These are phyloP conservation scores for Dipodomys stephensi DNA, from an alignment of 2,113 vertebrate genomes.

Conservation along the genomic window DNA sequence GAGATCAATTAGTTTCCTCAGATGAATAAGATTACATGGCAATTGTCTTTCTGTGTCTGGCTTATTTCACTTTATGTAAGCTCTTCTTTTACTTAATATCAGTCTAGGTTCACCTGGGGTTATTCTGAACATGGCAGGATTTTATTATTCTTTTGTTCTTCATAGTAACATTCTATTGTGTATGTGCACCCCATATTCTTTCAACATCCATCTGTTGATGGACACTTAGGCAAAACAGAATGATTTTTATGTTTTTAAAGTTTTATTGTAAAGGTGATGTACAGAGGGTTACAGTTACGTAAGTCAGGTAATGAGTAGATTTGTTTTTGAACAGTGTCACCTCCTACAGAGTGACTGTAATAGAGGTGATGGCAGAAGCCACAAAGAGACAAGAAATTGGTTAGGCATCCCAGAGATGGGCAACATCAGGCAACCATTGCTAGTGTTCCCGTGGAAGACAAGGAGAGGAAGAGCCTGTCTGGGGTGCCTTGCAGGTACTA, in stretches of 20 bases:
- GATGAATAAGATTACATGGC: not conserved
- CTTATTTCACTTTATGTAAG: not conserved
- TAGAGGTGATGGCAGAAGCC: not conserved
- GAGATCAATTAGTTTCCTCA: not conserved
- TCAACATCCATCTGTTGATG: not conserved
- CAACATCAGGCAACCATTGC: no score
- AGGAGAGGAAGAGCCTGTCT: not conserved
- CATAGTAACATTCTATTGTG: not conserved
- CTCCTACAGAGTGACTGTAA: not conserved
- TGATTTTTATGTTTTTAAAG: not conserved
- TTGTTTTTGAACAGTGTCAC: no score
- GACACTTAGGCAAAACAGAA: not conserved
- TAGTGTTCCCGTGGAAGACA: not conserved
- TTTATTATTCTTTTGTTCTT: not conserved
- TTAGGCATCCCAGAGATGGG: not conserved
- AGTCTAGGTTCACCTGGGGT: not conserved
- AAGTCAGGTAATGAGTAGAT: no score
- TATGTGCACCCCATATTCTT: no score
- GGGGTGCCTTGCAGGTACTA: not conserved
- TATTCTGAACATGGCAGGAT: not conserved
- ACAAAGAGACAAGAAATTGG: not conserved
- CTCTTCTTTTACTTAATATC: not conserved
- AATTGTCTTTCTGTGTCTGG: not conserved
- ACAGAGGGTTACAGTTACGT: no score
- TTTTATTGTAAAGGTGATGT: no score